Evolutionary conservation across 1,140 invertebrate species (phyloP), one percentile per base, ranked within the genome.

Genomic region (Dinoponera quadriceps): DNA sequence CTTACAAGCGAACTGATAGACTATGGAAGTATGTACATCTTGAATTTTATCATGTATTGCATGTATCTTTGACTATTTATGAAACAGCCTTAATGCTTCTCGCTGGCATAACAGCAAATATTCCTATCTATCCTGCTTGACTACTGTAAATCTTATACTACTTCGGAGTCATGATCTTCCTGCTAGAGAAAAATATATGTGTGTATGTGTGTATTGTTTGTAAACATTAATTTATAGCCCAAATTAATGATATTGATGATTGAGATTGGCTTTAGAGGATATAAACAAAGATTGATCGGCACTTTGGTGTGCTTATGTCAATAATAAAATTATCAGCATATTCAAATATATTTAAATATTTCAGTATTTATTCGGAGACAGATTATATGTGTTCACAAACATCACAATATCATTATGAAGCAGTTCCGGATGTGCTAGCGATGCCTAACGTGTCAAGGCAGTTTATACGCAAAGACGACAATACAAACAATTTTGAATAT

Each of bases 361-460:
- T 68, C 88, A 92, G 92, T 59, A 96, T 96, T 91, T 97, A 96
- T 88, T 97, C 97, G 4, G 97, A 97, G 94, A 97, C 97, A 84
- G 97, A 97, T 93, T 97, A 97, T 92, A 97, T 97, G 5, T 97
- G 97, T 92, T 97, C 97, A 0, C 94, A 94, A 55, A 91, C 96
- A 54, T 97, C 97, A 20, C 95, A 96, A 83, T 97, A 96, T 94
- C 95, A 97, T 22, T 96, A 97, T 82, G 96, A 97, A 92, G 94
- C 97, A 80, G 96, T 96, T 0, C 97, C 97, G 3, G 97, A 97
- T 25, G 95, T 97, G 80, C 94, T 97, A 78, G 96, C 96, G 22
- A 97, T 97, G 95, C 97, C 97, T 2, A 97, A 97, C 91, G 97
- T 97, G 97, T 97, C 97, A 0, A 95, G 97, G 18, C 95, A 95